Percentiles rank a stretch among this genome's conserved stretches.
Conservation (phyloP, 2,113 vertebrate species). For the Empidonax alnorum region DNA sequence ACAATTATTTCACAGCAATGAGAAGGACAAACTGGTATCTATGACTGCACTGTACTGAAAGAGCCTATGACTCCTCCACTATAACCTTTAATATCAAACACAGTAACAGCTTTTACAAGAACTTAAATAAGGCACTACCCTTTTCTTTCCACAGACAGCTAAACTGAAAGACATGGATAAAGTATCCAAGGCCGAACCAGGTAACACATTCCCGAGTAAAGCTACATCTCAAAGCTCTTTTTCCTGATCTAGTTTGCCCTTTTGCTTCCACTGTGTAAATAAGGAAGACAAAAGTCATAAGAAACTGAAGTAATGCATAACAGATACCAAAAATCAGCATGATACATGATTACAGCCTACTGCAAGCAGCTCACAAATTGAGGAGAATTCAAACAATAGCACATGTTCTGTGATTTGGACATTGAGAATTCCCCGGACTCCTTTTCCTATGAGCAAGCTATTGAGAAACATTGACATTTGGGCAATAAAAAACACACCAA, state of each 20-base stretch:
- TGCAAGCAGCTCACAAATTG: constrained; percentile 21
- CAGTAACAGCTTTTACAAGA: constrained; percentile 20
- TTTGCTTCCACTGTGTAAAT: neutral
- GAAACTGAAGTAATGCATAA: constrained; percentile 37
- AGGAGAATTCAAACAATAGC: constrained; percentile 43
- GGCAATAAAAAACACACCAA: constrained; percentile 29
- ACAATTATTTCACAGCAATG: constrained; percentile 11
- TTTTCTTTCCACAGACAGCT: neutral
- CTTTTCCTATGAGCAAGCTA: constrained; percentile 31
- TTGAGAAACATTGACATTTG: constrained; percentile 59
- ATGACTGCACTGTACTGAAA: neutral
- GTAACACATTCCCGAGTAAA: neutral
- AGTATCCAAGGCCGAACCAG: neutral
- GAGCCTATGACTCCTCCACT: neutral
- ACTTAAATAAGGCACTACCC: neutral
- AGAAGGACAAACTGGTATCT: constrained; percentile 4
- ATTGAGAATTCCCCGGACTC: constrained; percentile 46
- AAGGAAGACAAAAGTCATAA: constrained; percentile 35
- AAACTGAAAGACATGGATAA: neutral
- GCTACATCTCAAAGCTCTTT: neutral
- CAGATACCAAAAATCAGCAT: constrained; percentile 34
- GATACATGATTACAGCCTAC: constrained; percentile 36
- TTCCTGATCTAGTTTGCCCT: constrained; percentile 11
- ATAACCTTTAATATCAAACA: constrained; percentile 21
- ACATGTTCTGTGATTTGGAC: constrained; percentile 41